Evolutionary conservation across 1,140 invertebrate genomes (phyloP).

Genomic region (Rhopalosiphum padi): DNA sequence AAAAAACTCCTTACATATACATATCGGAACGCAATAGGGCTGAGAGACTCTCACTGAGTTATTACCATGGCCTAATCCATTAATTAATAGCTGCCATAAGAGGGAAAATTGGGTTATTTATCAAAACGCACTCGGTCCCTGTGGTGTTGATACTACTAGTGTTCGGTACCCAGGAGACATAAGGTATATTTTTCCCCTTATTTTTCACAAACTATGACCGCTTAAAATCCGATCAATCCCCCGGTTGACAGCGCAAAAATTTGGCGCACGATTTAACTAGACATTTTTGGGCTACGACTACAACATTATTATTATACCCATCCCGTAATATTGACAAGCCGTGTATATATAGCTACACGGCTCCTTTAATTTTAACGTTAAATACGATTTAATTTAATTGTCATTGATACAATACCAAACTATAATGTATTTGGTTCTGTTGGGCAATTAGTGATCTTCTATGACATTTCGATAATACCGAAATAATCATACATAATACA

Average conservation of each 20-base stretch:
- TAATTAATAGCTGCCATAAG: slow-evolving; percentile 52
- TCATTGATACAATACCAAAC: neutral
- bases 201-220: neutral
- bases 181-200: neutral
- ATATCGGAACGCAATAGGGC: neutral
- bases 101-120: slow-evolving; percentile 52
- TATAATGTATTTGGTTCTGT: neutral
- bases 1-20: neutral
- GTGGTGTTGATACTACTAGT: neutral
- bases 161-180: neutral
- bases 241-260: slow-evolving; percentile 10
- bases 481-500: neutral
- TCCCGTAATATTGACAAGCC: neutral
- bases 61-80: slow-evolving; percentile 50
- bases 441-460: neutral
- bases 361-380: neutral
- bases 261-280: neutral
- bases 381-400: neutral
- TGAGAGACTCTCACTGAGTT: slow-evolving; percentile 14
- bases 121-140: slow-evolving; percentile 50
- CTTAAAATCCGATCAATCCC: slow-evolving; percentile 55
- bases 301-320: neutral
- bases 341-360: neutral
- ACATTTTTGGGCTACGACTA: neutral
- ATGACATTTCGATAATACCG: neutral